A percentile compares a stretch with the other conserved stretches of the same genome.
Conservation (phyloP, 1,140 invertebrate genomes). For the Meloidogyne hapla region DNA sequence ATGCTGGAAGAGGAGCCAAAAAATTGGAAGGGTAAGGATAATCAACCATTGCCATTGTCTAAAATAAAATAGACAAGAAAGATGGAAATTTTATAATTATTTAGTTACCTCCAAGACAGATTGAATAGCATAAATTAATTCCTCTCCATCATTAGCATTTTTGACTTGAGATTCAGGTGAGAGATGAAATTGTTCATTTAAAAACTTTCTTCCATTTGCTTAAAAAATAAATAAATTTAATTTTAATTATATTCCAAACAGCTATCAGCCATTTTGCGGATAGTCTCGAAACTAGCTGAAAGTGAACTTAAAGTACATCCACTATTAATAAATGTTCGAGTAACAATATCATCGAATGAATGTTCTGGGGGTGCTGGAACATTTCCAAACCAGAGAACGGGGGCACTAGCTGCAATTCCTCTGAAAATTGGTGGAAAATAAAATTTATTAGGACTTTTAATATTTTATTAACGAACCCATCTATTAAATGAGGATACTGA, state of each 20-base stretch:
- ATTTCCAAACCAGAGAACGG: constrained; percentile 82
- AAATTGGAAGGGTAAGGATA: constrained; percentile 68
- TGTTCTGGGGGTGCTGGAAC: constrained; percentile 74
- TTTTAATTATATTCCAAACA: constrained; percentile 9
- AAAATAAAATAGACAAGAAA: constrained; percentile 23
- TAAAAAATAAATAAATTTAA: constrained; percentile 11
- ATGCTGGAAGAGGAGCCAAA: constrained; percentile 66
- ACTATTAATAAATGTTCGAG: constrained; percentile 74
- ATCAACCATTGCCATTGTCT: constrained; percentile 67
- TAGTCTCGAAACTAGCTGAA: constrained; percentile 40
- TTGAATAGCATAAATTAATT: constrained; percentile 25
- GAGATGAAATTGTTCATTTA: constrained; percentile 56
- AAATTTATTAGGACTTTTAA: neutral
- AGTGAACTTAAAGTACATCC: constrained; percentile 70
- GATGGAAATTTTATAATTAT: constrained; percentile 11
- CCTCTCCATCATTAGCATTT: constrained; percentile 39
- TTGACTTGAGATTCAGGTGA: constrained; percentile 41
- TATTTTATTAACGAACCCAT: constrained; percentile 68
- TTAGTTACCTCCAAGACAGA: constrained; percentile 15
- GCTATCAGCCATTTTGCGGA: constrained; percentile 50
- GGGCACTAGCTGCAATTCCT: constrained; percentile 90
- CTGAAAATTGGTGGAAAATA: constrained; percentile 67
- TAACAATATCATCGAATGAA: constrained; percentile 77
- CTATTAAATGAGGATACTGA: constrained; percentile 83
- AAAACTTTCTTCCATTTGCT: constrained; percentile 48